Conservation (phyloP, 2,888 invertebrate species). For the Electrophaes corylata region DNA sequence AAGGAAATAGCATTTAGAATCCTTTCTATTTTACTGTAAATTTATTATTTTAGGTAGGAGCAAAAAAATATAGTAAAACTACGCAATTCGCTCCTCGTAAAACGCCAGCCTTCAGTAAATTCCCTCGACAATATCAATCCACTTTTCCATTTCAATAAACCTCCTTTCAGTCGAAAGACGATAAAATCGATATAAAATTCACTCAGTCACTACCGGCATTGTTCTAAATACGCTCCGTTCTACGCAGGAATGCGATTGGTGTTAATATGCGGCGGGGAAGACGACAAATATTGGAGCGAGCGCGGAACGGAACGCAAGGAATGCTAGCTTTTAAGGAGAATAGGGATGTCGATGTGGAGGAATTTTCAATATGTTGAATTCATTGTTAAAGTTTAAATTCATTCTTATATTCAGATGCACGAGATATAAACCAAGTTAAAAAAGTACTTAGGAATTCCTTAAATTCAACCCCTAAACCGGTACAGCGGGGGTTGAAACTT, state of each 20-base stretch:
- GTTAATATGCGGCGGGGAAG: slow-evolving; percentile 56
- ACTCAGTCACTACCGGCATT: slow-evolving; percentile 39
- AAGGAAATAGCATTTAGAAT: too few species aligned
- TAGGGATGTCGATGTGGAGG: slow-evolving; percentile 51
- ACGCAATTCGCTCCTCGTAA: slow-evolving; percentile 22
- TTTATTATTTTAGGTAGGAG: slow-evolving; percentile 4
- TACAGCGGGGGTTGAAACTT: too few species aligned
- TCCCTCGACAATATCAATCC: slow-evolving; percentile 19
- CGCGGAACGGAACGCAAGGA: slow-evolving; percentile 58
- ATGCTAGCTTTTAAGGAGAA: slow-evolving; percentile 55
- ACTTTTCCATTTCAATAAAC: slow-evolving; percentile 39
- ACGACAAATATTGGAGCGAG: slow-evolving; percentile 62
- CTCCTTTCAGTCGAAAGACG: slow-evolving; percentile 29
- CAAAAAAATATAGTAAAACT: slow-evolving; percentile 19
- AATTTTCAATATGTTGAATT: slow-evolving; percentile 33
- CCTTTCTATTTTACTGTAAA: background rate
- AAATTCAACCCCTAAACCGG: too few species aligned
- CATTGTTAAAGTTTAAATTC: slow-evolving; percentile 3
- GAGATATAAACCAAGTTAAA: background rate
- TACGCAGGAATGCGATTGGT: slow-evolving; percentile 51
- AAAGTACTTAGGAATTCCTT: too few species aligned
- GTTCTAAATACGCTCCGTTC: slow-evolving; percentile 44
- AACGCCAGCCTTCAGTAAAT: slow-evolving; percentile 8
- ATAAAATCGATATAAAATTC: slow-evolving; percentile 43
- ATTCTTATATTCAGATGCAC: background rate